These are phyloP conservation scores for Agrotis clavis DNA, from an alignment of 2,888 invertebrate species.

Conservation along the genomic window DNA sequence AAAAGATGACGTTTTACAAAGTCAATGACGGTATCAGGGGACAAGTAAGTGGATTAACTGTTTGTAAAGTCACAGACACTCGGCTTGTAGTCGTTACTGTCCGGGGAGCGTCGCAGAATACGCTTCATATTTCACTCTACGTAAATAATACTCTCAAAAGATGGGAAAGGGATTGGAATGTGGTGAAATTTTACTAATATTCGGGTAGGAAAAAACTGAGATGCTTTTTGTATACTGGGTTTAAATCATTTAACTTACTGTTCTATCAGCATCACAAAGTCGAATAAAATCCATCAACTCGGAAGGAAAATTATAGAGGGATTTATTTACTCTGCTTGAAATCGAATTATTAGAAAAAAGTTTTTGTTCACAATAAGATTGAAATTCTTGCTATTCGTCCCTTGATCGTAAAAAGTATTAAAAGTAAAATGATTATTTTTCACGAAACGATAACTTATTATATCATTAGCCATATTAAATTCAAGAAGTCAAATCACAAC, in stretches of 20 bases:
- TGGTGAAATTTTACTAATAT: neutral
- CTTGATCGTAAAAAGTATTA: neutral
- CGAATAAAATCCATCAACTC: neutral
- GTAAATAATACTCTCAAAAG: constrained; percentile 59
- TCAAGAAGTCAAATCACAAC: constrained; percentile 4
- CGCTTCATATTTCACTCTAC: constrained; percentile 67
- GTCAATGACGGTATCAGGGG: constrained; percentile 59
- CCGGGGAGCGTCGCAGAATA: constrained; percentile 66
- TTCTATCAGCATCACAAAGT: no score
- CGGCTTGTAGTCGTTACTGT: constrained; percentile 65
- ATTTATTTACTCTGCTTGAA: neutral
- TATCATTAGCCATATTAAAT: no score
- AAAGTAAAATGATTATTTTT: no score
- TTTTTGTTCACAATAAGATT: neutral
- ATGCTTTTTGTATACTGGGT: no score
- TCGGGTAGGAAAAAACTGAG: neutral
- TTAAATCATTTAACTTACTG: neutral
- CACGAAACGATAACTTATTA: no score
- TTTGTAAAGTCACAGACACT: constrained; percentile 72
- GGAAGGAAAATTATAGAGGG: neutral
- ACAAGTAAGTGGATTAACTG: constrained; percentile 80
- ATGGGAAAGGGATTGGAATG: constrained; percentile 40
- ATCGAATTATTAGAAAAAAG: neutral
- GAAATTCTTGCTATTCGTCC: neutral
- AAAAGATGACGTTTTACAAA: constrained; percentile 63